Percentiles rank a stretch among this genome's conserved stretches.
phyloP scores from a whole-genome alignment of 1,140 invertebrate genomes.

The Scaptomyza graminum region DNA sequence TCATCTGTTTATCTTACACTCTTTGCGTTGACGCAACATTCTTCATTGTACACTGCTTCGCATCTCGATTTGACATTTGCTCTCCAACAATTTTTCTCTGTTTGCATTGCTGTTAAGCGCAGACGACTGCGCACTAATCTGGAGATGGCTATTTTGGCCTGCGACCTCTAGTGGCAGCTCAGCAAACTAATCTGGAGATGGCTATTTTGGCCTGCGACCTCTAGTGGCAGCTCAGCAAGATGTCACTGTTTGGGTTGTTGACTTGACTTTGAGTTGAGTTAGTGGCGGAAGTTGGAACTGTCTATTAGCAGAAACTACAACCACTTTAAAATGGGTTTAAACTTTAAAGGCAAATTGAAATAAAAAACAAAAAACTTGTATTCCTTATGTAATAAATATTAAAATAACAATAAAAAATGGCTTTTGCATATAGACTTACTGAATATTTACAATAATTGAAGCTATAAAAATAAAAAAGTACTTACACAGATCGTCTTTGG shows the following conservation, averaged over 20 bases:
- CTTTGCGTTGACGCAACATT: conserved; percentile 39
- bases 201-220: no score
- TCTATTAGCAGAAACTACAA: neutral
- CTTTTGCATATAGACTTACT: no score
- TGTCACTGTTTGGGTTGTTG: conserved; percentile 15
- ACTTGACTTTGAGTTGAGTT: neutral
- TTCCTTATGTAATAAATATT: no score
- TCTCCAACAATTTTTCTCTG: neutral
- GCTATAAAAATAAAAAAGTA: no score
- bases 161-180: no score
- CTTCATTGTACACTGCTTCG: conserved; percentile 36
- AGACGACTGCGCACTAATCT: conserved; percentile 11
- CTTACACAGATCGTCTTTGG: no score
- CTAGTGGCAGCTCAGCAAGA: no score
- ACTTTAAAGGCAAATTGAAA: neutral
- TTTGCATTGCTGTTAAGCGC: conserved; percentile 11
- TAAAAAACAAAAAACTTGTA: neutral
- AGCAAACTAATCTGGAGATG: no score
- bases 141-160: no score
- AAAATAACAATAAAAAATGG: no score
- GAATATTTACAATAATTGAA: no score
- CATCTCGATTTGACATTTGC: conserved; percentile 67
- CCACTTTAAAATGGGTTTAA: neutral
- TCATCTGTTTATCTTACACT: conserved; percentile 61
- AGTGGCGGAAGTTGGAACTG: neutral